A percentile compares a stretch with the other conserved stretches of the same genome.
Conservation (phyloP, 2,113 vertebrate genomes). For the Eidolon helvum region DNA sequence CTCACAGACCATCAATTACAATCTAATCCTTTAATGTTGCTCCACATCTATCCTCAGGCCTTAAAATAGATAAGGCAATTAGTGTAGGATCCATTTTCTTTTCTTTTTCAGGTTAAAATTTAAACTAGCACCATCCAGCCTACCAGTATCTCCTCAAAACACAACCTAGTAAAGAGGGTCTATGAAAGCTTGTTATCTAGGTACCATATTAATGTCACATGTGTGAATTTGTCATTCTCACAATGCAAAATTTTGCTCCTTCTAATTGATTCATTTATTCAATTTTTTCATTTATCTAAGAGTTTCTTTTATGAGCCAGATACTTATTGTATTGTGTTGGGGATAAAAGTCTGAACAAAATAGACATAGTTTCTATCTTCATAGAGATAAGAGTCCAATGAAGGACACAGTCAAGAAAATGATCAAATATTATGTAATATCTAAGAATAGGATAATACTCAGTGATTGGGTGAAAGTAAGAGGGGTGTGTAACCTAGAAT, state of each 20-base stretch:
- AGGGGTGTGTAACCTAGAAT: not conserved
- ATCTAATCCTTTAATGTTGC: slow-evolving; percentile 10
- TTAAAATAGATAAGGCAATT: slow-evolving; percentile 42
- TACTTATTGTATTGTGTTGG: not conserved
- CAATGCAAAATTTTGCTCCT: not conserved
- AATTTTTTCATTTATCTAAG: not conserved
- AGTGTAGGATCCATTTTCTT: not conserved
- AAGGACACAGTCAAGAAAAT: not conserved
- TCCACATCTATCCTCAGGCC: not conserved
- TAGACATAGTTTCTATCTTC: not conserved
- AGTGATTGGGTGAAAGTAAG: not conserved
- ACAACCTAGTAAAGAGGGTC: not conserved
- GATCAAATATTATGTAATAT: not conserved
- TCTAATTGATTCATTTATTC: not conserved
- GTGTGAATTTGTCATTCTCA: not conserved
- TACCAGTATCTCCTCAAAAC: not conserved
- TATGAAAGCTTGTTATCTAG: not conserved
- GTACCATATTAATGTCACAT: not conserved
- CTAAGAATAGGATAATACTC: not conserved
- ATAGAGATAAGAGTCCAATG: not conserved
- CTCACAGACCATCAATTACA: slow-evolving; percentile 26
- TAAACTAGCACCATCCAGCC: not conserved
- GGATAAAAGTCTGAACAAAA: not conserved
- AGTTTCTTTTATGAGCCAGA: not conserved
- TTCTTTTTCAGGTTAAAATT: slow-evolving; percentile 20